phyloP scores from a whole-genome alignment of 1,140 invertebrate genomes.

The Drosophila dunni region DNA sequence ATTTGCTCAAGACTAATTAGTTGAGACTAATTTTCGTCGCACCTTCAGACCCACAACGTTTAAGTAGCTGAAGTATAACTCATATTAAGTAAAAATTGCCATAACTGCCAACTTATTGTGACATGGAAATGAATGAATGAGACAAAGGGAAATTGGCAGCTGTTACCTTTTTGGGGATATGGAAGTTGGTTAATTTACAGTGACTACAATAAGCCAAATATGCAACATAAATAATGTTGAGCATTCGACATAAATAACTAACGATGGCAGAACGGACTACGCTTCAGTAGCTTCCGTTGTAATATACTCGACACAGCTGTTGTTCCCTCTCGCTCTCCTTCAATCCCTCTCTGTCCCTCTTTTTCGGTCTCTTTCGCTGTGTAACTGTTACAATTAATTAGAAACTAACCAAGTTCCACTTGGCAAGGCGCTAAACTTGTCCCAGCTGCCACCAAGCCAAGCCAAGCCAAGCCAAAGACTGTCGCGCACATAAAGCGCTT shows the following conservation, averaged over 20 bases:
- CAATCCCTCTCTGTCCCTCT: background rate
- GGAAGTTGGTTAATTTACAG: slow-evolving; percentile 67
- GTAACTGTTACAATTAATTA: slow-evolving; percentile 82
- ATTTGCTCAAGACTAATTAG: background rate
- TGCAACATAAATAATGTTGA: slow-evolving; percentile 79
- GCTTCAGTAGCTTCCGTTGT: slow-evolving; percentile 4
- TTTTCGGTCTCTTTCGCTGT: slow-evolving; percentile 42
- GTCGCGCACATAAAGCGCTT: slow-evolving; percentile 80
- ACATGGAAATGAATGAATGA: slow-evolving; percentile 1
- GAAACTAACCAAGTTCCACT: slow-evolving; percentile 82
- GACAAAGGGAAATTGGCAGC: slow-evolving; percentile 11
- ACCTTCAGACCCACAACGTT: background rate
- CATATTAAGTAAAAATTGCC: slow-evolving; percentile 8
- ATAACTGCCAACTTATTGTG: slow-evolving; percentile 29
- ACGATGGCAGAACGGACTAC: slow-evolving; percentile 29
- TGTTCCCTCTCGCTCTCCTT: background rate
- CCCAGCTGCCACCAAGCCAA: slow-evolving; percentile 32
- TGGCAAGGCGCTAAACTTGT: slow-evolving; percentile 75
- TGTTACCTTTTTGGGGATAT: slow-evolving; percentile 10
- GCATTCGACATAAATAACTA: slow-evolving; percentile 75
- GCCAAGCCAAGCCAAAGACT: slow-evolving; percentile 46
- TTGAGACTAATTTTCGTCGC: background rate
- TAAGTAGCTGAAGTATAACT: background rate
- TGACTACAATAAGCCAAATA: slow-evolving; percentile 69
- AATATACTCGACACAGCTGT: slow-evolving; percentile 12